Base-by-base conservation (phyloP, 2,888 invertebrate genomes). In the Troides aeacus region DNA sequence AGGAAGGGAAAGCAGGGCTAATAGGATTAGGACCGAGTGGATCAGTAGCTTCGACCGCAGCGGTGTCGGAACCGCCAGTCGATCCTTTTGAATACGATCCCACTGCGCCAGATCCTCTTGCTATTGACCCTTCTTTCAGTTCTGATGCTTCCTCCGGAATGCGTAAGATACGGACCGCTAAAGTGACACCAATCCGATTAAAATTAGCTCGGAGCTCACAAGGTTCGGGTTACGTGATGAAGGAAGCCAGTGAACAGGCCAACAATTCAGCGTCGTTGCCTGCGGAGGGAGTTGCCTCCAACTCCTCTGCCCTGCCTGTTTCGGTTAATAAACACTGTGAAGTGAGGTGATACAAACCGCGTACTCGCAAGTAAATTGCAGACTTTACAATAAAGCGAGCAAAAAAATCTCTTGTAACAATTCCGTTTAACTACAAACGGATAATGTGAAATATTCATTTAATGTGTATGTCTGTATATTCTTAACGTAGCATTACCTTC, bases 161-260 rank as follows among this genome's bases (percentile, higher is more conserved):
- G 80, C 93, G 94, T 69, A 94, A 94, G 81, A 93, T 94, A 74
- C 94, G 95, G 79, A 93, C 94, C 73, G 94, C 94, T 70, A 95
- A 95, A 90, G 94, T 95, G 77, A 95, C 96, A 53, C 97, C 97
- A 18, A 96, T 97, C 75, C 95, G 96, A 75, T 94, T 97, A 91
- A 97, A 97, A 94, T 85, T 97, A 75, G 95, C 97, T 64, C 94
- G 97, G 74, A 96, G 95, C 79, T 95, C 96, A 72, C 96, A 96
- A 80, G 97, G 97, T 74, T 96, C 94, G 58, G 94, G 94, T 46
- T 94, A 94, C 82, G 93, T 94, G 76, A 94, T 94, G 94, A 93
- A 93, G 80, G 87, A 84, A 71, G 75, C 86, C 24, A 82, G 81
- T 72, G 78, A 80, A 75, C 75, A 77, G 65, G 70, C 74, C 74